Evolutionary conservation across 2,113 vertebrate species (phyloP).

Genomic region (Oriolus oriolus): DNA sequence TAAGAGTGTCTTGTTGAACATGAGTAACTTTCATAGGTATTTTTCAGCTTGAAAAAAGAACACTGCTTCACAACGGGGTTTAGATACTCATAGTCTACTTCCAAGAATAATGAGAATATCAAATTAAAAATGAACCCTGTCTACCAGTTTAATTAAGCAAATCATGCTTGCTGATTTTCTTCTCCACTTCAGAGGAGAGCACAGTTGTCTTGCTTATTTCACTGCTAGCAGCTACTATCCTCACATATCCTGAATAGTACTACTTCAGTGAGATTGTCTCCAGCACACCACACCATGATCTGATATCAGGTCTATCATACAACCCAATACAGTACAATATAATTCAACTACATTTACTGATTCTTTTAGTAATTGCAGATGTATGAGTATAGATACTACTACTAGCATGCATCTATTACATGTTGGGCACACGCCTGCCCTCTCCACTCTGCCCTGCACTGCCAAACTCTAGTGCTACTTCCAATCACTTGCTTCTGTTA

Average conservation of each 20-base stretch:
- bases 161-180: not conserved
- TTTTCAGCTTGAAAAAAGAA: not conserved
- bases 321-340: not conserved
- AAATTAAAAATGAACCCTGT: not conserved
- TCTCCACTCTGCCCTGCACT: not conserved
- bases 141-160: not conserved
- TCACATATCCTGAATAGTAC: not conserved
- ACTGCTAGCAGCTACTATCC: not conserved
- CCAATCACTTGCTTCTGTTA: not conserved
- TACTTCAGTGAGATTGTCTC: not conserved
- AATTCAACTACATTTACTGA: not conserved
- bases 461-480: not conserved
- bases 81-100: not conserved
- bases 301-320: not conserved
- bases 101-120: not conserved
- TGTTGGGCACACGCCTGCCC: fast-evolving
- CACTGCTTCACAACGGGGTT: not conserved
- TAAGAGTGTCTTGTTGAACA: not conserved
- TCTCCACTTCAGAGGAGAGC: not conserved
- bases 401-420: not conserved
- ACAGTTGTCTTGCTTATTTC: not conserved
- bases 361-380: not conserved
- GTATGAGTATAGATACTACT: no score
- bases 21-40: not conserved
- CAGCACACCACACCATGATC: not conserved